Evolutionary conservation across 2,797 vertebrate species (phyloP).

Genomic region (Dermochelys coriacea): DNA sequence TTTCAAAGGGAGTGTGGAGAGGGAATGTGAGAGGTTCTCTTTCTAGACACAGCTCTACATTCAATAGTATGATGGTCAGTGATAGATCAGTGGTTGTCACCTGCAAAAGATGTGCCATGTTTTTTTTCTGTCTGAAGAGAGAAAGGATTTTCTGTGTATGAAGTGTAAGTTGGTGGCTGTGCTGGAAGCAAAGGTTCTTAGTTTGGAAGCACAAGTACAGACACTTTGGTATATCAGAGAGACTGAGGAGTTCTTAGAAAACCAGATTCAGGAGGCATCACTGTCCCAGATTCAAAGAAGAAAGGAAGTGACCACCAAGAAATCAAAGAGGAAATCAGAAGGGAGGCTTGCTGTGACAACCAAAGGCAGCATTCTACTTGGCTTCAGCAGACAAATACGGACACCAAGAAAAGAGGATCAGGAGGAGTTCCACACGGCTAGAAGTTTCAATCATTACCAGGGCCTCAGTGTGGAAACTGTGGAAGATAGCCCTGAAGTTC

Average conservation of each 20-base stretch:
- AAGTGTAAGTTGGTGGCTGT: neutral
- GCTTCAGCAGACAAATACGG: neutral
- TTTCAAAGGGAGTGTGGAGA: neutral
- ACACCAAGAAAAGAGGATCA: neutral
- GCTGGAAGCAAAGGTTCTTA: neutral
- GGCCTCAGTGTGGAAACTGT: neutral
- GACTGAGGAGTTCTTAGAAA: neutral
- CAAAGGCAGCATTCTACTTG: neutral
- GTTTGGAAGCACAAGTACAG: neutral
- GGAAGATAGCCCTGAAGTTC: neutral
- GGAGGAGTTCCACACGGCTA: neutral
- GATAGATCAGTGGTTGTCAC: neutral
- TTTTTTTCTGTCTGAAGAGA: neutral
- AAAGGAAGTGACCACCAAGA: neutral
- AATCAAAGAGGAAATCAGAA: neutral
- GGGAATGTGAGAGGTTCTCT: neutral
- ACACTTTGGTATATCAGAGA: neutral
- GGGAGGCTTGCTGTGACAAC: neutral
- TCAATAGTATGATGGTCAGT: neutral
- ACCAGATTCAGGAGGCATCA: neutral
- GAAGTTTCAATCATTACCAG: neutral
- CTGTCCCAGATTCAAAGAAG: neutral
- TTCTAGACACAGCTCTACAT: neutral
- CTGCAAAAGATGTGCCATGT: neutral
- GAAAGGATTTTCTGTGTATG: neutral